Conservation (phyloP, 2,888 invertebrate species). For the Himalopsyche japonica region DNA sequence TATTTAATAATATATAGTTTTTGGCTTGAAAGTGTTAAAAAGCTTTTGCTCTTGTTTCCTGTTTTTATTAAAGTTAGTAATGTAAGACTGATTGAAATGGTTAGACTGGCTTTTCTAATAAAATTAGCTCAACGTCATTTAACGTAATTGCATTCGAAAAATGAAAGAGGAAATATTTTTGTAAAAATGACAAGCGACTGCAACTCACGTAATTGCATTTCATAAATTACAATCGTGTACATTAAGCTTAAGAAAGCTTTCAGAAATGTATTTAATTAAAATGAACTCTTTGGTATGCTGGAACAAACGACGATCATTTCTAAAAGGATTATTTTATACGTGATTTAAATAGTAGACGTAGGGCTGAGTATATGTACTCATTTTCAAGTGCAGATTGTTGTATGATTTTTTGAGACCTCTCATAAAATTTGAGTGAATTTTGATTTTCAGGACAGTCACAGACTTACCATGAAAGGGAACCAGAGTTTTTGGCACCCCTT, state of each 20-base stretch:
- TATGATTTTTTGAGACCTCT: too few species aligned
- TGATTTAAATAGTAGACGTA: too few species aligned
- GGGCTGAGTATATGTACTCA: too few species aligned
- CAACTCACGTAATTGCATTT: background rate
- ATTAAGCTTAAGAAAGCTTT: background rate
- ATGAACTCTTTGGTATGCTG: background rate
- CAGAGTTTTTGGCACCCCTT: slow-evolving; percentile 82
- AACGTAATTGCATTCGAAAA: background rate
- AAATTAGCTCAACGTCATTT: background rate
- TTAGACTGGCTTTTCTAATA: background rate
- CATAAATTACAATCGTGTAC: background rate
- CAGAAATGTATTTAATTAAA: background rate
- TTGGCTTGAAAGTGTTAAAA: too few species aligned
- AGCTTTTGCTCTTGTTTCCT: too few species aligned
- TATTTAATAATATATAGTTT: too few species aligned
- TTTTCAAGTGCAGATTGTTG: too few species aligned
- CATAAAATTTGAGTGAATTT: too few species aligned
- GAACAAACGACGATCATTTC: background rate
- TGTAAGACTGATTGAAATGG: background rate
- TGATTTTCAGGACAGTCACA: slow-evolving; percentile 68
- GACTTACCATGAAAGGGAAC: slow-evolving; percentile 66
- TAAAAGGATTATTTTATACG: too few species aligned
- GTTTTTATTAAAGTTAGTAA: background rate
- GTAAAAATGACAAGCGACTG: background rate
- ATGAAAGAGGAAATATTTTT: background rate